Evolutionary conservation across 2,113 vertebrate species (phyloP).

Genomic region (Athene cunicularia): DNA sequence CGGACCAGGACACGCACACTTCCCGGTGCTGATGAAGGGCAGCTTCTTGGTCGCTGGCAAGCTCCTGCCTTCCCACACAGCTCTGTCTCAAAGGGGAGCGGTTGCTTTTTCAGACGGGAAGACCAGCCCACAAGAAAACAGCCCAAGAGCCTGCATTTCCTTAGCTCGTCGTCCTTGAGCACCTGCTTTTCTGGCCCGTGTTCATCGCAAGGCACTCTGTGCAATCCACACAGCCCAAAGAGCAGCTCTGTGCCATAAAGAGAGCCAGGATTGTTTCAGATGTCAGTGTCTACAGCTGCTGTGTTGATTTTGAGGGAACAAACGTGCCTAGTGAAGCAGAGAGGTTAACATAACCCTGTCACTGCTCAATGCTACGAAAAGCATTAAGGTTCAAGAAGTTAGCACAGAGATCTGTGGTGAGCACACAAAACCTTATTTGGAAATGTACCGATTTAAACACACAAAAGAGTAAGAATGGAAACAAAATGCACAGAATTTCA

Average conservation of each 20-base stretch:
- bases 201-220: neutral
- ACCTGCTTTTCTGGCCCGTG: neutral
- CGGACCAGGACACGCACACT: accelerated
- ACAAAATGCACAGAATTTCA: neutral
- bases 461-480: neutral
- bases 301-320: neutral
- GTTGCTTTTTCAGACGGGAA: neutral
- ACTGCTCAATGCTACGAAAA: neutral
- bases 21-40: neutral
- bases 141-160: accelerated
- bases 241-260: neutral
- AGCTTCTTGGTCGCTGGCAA: neutral
- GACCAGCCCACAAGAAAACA: neutral
- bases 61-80: neutral
- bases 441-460: neutral
- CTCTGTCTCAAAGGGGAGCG: neutral
- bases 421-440: neutral
- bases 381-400: neutral
- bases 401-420: neutral
- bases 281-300: neutral
- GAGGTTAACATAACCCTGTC: conserved; percentile 38
- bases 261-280: neutral
- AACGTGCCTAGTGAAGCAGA: neutral
- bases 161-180: neutral
- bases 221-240: neutral